These are phyloP conservation scores for Syngnathus scovelli DNA, from an alignment of 2,113 vertebrate genomes.

Conservation along the genomic window DNA sequence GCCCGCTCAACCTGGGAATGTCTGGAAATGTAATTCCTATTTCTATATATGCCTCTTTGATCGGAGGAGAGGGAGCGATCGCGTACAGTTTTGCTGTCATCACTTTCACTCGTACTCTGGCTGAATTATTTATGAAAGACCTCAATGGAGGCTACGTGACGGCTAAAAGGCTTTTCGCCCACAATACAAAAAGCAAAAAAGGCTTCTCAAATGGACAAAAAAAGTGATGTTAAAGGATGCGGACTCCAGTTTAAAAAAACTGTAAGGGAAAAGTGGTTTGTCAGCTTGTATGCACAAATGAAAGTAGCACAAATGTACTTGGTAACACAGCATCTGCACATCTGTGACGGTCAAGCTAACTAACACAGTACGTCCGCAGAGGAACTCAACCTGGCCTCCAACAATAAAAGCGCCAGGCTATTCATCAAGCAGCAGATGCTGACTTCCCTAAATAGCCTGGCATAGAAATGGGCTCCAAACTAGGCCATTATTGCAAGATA, in stretches of 20 bases:
- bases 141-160: conserved; percentile 69
- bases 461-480: conserved; percentile 72
- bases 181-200: conserved; percentile 70
- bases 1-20: conserved; percentile 51
- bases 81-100: conserved; percentile 76
- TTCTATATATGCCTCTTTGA: conserved; percentile 74
- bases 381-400: conserved; percentile 69
- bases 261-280: conserved; percentile 47
- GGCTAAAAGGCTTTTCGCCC: conserved; percentile 67
- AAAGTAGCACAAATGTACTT: conserved; percentile 4
- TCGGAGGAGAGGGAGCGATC: conserved; percentile 70
- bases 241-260: conserved; percentile 50
- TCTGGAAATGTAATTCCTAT: conserved; percentile 73
- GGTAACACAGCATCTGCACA: conserved; percentile 4
- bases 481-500: conserved; percentile 68
- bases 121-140: conserved; percentile 80
- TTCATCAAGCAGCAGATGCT: conserved; percentile 74
- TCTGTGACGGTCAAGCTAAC: conserved; percentile 43
- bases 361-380: conserved; percentile 54
- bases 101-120: conserved; percentile 71
- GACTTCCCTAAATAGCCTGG: conserved; percentile 74
- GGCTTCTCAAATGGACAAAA: conserved; percentile 52
- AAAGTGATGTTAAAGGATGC: conserved; percentile 57
- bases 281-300: conserved; percentile 42
- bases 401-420: conserved; percentile 66